Percentiles rank a stretch among this genome's conserved stretches.
These are phyloP conservation scores for Mionectes macconnelli DNA, from an alignment of 2,113 vertebrate species.

Conservation along the genomic window DNA sequence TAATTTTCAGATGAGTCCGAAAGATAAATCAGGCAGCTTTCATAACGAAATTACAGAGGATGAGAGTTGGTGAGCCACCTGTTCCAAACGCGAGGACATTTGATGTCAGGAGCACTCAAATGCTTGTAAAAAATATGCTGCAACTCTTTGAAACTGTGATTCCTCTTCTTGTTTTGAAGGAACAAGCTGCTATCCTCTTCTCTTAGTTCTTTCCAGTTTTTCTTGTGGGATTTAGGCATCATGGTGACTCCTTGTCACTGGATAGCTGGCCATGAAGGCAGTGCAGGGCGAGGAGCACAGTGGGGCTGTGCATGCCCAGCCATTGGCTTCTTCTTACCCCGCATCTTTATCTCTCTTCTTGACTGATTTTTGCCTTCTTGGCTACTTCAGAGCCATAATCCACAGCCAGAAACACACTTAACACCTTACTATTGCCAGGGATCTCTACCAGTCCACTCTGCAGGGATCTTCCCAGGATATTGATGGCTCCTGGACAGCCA, in stretches of 20 bases:
- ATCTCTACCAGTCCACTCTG: not conserved
- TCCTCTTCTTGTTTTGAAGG: not conserved
- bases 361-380: not conserved
- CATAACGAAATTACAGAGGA: not conserved
- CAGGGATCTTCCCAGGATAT: not conserved
- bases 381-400: fast-evolving
- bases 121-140: not conserved
- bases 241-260: fast-evolving
- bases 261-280: fast-evolving
- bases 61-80: not conserved
- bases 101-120: not conserved
- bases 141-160: not conserved
- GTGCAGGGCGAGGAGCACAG: not conserved
- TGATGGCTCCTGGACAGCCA: not conserved
- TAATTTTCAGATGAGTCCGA: not conserved
- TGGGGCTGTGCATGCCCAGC: not conserved
- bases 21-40: not conserved
- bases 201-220: not conserved
- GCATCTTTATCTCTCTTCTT: too few relatives aligned
- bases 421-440: fast-evolving
- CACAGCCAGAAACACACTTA: fast-evolving
- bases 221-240: not conserved
- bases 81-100: not conserved
- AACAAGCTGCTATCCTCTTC: not conserved
- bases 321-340: fast-evolving